Conservation (phyloP, 2,888 invertebrate species). For the Fragum fragum region DNA sequence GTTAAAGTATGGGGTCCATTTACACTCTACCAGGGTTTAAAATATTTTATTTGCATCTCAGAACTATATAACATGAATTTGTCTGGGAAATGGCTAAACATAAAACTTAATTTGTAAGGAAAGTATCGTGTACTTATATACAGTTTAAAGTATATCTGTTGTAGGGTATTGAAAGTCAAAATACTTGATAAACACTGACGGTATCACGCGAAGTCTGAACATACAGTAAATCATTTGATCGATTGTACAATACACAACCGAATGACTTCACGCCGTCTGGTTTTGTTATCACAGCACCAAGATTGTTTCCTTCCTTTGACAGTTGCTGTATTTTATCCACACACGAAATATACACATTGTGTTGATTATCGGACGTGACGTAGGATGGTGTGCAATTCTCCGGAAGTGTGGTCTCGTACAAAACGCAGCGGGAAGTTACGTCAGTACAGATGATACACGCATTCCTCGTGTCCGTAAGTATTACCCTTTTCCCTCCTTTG, state of each 20-base stretch:
- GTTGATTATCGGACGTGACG: constrained; percentile 49
- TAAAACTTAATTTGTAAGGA: too few relatives aligned
- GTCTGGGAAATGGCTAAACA: too few relatives aligned
- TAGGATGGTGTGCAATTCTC: constrained; percentile 26
- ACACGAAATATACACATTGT: constrained; percentile 50
- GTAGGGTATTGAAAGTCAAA: neutral
- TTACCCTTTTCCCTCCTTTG: constrained; percentile 43
- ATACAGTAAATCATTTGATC: constrained; percentile 37
- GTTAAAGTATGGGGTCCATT: too few relatives aligned
- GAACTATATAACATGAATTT: too few relatives aligned
- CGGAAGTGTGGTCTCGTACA: constrained; percentile 37
- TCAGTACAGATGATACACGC: constrained; percentile 54
- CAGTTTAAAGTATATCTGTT: too few relatives aligned
- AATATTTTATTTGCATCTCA: too few relatives aligned
- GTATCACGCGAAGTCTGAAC: constrained; percentile 43
- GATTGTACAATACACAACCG: constrained; percentile 46
- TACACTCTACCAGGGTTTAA: too few relatives aligned
- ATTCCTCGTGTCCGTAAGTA: constrained; percentile 51
- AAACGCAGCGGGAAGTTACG: constrained; percentile 39
- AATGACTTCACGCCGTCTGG: constrained; percentile 23
- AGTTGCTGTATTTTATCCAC: constrained; percentile 39
- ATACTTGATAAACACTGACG: constrained; percentile 40
- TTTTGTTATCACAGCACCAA: constrained; percentile 34
- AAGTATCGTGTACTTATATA: too few relatives aligned
- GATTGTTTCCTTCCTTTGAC: constrained; percentile 36